These are phyloP conservation scores for Tetheella fluctuosa DNA, from an alignment of 2,888 invertebrate species.

Conservation along the genomic window DNA sequence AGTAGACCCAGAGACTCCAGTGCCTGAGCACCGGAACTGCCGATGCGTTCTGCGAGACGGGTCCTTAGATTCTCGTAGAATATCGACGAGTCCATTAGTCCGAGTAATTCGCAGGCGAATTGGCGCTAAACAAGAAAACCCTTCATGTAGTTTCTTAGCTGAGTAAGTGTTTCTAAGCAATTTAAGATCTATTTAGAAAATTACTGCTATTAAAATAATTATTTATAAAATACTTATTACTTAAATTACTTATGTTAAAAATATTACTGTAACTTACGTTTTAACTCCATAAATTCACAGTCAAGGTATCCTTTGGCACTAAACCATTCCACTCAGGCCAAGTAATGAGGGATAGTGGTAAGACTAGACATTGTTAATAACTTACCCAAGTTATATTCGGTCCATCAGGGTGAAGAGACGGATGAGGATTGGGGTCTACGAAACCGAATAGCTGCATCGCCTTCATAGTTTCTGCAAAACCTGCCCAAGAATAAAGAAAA, in stretches of 20 bases:
- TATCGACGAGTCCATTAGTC: slow-evolving; percentile 92
- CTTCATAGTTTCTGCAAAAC: slow-evolving; percentile 95
- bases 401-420: slow-evolving; percentile 96
- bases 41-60: slow-evolving; percentile 92
- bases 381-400: slow-evolving; percentile 97
- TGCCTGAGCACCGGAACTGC: slow-evolving; percentile 87
- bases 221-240: no score
- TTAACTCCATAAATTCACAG: no score
- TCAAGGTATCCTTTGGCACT: no score
- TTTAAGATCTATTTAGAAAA: no score
- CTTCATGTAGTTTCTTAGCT: slow-evolving; percentile 7
- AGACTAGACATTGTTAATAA: slow-evolving; percentile 2
- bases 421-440: slow-evolving; percentile 93
- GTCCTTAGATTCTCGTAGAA: slow-evolving; percentile 97
- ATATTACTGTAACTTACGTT: no score
- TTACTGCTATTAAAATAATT: no score
- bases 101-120: slow-evolving; percentile 93
- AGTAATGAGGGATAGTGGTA: no score
- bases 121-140: slow-evolving; percentile 85
- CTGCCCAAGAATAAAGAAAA: slow-evolving; percentile 56
- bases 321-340: no score
- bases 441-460: slow-evolving; percentile 95
- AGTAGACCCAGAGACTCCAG: slow-evolving; percentile 95
- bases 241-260: no score
- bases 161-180: no score